Conservation (phyloP, 2,888 invertebrate genomes). For the Micoletzkya japonica region DNA sequence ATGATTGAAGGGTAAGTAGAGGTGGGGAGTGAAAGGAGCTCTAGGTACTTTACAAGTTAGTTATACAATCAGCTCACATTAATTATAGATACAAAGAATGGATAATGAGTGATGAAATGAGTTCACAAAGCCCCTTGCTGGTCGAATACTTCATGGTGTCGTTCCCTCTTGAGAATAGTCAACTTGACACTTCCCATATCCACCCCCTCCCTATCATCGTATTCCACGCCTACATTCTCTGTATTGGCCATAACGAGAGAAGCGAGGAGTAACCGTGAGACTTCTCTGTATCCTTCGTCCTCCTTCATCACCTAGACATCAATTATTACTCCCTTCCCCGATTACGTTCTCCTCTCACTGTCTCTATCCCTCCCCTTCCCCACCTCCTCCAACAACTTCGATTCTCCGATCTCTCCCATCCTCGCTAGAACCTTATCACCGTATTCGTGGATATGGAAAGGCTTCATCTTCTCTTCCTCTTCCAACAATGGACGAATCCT, state of each 20-base stretch:
- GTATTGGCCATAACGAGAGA: constrained; percentile 28
- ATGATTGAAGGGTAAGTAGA: constrained; percentile 2
- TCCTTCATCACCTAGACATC: too few relatives aligned
- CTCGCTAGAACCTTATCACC: constrained; percentile 26
- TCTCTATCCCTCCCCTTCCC: too few relatives aligned
- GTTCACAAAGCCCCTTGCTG: constrained; percentile 11
- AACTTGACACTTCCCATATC: background rate
- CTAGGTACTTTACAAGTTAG: background rate
- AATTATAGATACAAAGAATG: background rate
- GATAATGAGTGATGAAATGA: background rate
- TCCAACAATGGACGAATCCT: constrained; percentile 4
- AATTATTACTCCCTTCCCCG: too few relatives aligned
- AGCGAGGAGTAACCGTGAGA: constrained; percentile 20
- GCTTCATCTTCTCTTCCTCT: constrained; percentile 12
- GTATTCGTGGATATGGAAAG: constrained; percentile 30
- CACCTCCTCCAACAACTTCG: constrained; percentile 20
- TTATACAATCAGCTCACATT: background rate
- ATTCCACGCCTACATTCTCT: constrained; percentile 13
- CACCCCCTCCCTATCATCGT: constrained; percentile 6
- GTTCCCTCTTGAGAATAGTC: constrained; percentile 8
- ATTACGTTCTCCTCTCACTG: too few relatives aligned
- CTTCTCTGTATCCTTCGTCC: too few relatives aligned
- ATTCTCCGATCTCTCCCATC: constrained; percentile 20
- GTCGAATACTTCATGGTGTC: constrained; percentile 26
- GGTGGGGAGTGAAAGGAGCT: constrained; percentile 2